phyloP scores from a whole-genome alignment of 2,113 vertebrate species.

The Phoenicopterus ruber region DNA sequence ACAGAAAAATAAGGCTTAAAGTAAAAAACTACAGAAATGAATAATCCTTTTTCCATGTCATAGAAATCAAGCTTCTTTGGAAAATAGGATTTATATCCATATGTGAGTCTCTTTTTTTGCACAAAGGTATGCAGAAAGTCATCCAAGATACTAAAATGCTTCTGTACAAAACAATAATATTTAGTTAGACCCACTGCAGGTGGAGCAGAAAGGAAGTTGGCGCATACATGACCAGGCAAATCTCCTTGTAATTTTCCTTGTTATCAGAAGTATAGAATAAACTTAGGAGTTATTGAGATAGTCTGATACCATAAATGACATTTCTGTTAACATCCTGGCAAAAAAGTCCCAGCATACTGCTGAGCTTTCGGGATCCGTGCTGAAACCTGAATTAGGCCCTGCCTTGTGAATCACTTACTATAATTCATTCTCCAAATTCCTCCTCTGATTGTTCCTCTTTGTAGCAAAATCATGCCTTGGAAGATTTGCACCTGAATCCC shows the following conservation, averaged over 20 bases:
- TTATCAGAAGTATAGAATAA: not conserved
- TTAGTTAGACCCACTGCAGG: not conserved
- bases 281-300: not conserved
- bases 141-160: not conserved
- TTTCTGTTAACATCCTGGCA: not conserved
- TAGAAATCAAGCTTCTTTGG: not conserved
- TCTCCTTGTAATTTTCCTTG: not conserved
- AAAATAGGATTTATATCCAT: not conserved
- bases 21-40: not conserved
- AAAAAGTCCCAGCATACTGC: not conserved
- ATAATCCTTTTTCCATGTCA: not conserved
- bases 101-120: not conserved
- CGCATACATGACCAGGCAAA: not conserved
- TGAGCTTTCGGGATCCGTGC: not conserved
- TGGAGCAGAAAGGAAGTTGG: not conserved
- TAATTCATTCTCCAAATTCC: not conserved
- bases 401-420: not conserved
- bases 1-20: not conserved
- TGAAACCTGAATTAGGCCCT: not conserved
- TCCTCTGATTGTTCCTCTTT: not conserved
- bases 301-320: not conserved
- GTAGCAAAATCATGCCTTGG: not conserved
- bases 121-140: not conserved
- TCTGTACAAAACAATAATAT: not conserved
- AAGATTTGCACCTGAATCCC: not conserved